Percentiles rank a stretch among this genome's conserved stretches.
Evolutionary conservation across 2,888 invertebrate genomes (phyloP).

Genomic region (Erebia epiphron): DNA sequence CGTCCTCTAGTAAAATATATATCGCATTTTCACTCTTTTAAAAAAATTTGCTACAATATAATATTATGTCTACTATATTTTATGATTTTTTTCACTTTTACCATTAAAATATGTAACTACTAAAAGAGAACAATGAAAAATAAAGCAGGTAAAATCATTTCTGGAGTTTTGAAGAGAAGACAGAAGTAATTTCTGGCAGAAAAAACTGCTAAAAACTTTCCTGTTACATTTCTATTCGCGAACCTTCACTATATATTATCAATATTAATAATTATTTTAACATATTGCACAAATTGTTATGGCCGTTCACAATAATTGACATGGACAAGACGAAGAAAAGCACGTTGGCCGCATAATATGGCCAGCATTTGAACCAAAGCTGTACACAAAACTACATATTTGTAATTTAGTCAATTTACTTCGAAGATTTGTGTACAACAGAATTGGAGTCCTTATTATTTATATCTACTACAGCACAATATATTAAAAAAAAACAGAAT

Average conservation of each 20-base stretch:
- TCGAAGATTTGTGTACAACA: neutral
- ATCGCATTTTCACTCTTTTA: neutral
- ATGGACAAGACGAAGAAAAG: constrained; percentile 16
- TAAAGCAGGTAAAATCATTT: neutral
- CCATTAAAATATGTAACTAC: neutral
- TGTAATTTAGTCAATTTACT: neutral
- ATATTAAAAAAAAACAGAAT: too few relatives aligned
- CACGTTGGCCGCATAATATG: constrained; percentile 8
- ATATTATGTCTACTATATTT: neutral
- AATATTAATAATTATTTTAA: constrained; percentile 14
- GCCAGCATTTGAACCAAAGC: neutral
- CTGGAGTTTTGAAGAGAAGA: too few relatives aligned
- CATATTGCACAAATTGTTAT: constrained; percentile 35
- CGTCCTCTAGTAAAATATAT: neutral
- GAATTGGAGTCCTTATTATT: neutral
- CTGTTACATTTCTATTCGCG: neutral
- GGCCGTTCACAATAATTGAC: constrained; percentile 37
- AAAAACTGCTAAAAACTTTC: neutral
- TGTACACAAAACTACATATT: constrained; percentile 1
- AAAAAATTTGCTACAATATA: neutral
- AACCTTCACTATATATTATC: neutral
- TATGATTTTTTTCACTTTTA: neutral
- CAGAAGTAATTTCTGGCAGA: too few relatives aligned
- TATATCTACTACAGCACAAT: too few relatives aligned
- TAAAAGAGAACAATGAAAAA: neutral